A percentile compares a stretch with the other conserved stretches of the same genome.
Evolutionary conservation across 2,888 invertebrate genomes (phyloP).

Genomic region (Clepsis dumicolana): DNA sequence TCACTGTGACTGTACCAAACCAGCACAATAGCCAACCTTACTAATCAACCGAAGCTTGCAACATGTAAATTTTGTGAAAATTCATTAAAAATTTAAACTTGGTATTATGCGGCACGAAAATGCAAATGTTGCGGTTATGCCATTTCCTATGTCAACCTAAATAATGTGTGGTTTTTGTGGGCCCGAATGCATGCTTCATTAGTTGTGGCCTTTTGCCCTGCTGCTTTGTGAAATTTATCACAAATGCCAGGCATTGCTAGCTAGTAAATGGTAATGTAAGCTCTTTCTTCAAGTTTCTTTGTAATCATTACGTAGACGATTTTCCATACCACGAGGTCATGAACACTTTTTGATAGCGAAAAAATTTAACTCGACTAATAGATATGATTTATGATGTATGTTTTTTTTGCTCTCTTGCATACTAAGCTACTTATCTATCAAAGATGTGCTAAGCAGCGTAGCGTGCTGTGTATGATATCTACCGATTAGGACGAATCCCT

Average conservation of each 20-base stretch:
- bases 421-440: too few relatives aligned
- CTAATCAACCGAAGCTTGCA: conserved; percentile 49
- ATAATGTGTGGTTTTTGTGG: conserved; percentile 63
- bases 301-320: too few relatives aligned
- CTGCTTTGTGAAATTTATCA: conserved; percentile 16
- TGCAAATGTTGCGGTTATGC: conserved; percentile 69
- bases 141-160: conserved; percentile 71
- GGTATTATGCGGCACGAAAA: conserved; percentile 81
- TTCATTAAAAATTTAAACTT: conserved; percentile 76
- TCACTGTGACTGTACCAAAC: conserved; percentile 35
- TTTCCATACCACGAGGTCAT: too few relatives aligned
- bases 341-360: too few relatives aligned
- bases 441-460: too few relatives aligned
- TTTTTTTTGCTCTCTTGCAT: too few relatives aligned
- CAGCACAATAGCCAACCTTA: conserved; percentile 29
- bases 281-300: not conserved
- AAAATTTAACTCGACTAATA: too few relatives aligned
- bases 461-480: too few relatives aligned
- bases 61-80: conserved; percentile 72
- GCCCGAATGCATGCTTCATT: conserved; percentile 46
- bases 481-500: too few relatives aligned
- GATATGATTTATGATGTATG: too few relatives aligned
- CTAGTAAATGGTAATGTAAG: conserved; percentile 16
- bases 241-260: conserved; percentile 31
- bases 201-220: conserved; percentile 43